These are phyloP conservation scores for Pristionchus maxplancki DNA, from an alignment of 2,888 invertebrate species.

Conservation along the genomic window DNA sequence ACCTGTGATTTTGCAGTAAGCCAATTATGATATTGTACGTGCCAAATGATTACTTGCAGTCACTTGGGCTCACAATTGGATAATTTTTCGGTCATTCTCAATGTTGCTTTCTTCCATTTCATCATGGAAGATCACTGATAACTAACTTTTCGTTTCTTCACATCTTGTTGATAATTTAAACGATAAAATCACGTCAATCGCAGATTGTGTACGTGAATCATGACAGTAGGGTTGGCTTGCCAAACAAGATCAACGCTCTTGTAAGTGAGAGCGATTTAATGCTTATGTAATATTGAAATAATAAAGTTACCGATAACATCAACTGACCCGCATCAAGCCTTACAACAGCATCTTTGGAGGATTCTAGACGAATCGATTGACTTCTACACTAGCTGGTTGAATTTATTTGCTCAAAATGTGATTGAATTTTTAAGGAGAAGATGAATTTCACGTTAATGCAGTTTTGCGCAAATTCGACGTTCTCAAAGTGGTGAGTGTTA, in stretches of 20 bases:
- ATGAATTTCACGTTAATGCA: background rate
- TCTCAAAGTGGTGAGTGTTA: background rate
- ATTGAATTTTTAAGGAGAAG: no score
- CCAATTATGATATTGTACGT: background rate
- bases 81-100: background rate
- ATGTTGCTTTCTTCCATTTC: background rate
- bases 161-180: no score
- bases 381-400: background rate
- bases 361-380: background rate
- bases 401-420: background rate
- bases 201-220: no score
- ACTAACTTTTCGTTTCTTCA: no score
- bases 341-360: background rate
- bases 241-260: no score
- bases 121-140: background rate
- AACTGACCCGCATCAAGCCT: background rate
- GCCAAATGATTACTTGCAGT: background rate
- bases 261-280: no score
- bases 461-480: background rate
- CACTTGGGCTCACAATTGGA: background rate
- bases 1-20: background rate
- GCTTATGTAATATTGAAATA: no score
- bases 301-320: no score
- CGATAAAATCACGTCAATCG: no score
- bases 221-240: no score